Evolutionary conservation across 2,797 vertebrate genomes (phyloP), one percentile per base, ranked within the genome.

Genomic region (Pseudomugil gertrudae): DNA sequence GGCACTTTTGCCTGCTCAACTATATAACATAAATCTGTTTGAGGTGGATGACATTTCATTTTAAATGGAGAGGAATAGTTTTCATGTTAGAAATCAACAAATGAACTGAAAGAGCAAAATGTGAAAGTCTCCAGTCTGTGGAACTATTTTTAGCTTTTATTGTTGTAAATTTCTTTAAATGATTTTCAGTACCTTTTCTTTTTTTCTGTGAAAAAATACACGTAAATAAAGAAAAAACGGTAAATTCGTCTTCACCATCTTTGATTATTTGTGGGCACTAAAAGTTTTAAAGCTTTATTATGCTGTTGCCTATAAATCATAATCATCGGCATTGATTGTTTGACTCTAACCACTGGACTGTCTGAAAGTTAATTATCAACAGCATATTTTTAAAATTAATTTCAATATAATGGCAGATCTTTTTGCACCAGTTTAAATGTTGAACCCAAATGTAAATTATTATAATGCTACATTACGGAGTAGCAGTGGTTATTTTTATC

Each of bases 1-100:
- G 27, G 29, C 29, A 23, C 45, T 57, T 82, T 64, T 45, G 47
- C 24, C 13, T 24, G 9, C 23, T 35, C 35, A 40, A 40, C 57
- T 47, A 4, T 21, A 26, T 35, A 1, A 3, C 11, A 1, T 13
- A 54, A 51, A 35, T 10, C 13, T 2, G 1, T 24, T 29, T 9
- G 30, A 27, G 4, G 14, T 30, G 1, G 27, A 26, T 50, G 11
- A 15, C 24, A 14, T 50, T 50, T 26, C 5, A 15, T 14, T 50
- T 50, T 50, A 4, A 14, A 5, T 5, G 4, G 13, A 26, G 8
- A 45, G 1, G 21, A 45, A 21, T 1, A 1, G 2, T 45, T 50
- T 24, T 50, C 23, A 24, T 4, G 2, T 50, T 10, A 26, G 47
- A 24, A 14, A n/a, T 43, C 19, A 4, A n/a, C 43, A 45, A 1